Evolutionary conservation across 2,888 invertebrate species (phyloP).

Genomic region (Harmothoe impar): DNA sequence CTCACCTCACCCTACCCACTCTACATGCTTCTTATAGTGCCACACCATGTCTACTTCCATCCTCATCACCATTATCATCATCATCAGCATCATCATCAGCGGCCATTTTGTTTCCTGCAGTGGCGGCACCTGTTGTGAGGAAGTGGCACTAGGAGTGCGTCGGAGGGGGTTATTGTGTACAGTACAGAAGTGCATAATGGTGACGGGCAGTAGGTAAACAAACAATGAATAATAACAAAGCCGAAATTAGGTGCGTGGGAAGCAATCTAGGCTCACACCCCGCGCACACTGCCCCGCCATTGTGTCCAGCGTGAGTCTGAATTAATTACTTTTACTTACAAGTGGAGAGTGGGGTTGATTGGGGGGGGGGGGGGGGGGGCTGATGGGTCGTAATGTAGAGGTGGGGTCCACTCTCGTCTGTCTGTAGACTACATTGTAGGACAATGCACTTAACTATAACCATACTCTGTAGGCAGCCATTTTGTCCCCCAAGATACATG

Average conservation of each 20-base stretch:
- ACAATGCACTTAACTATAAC: too few relatives aligned
- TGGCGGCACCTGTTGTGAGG: conserved; percentile 28
- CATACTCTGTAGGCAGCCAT: too few relatives aligned
- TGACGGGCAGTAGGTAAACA: background rate
- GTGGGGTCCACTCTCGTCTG: background rate
- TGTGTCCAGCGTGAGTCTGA: background rate
- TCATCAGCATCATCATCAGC: background rate
- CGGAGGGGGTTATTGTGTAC: too few relatives aligned
- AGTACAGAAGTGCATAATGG: conserved; percentile 8
- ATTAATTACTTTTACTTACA: conserved; percentile 20
- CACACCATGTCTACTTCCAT: too few relatives aligned
- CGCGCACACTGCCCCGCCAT: background rate
- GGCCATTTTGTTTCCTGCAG: background rate
- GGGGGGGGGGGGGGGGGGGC: background rate
- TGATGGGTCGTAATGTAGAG: background rate
- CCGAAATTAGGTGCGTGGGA: background rate
- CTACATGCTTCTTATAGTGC: too few relatives aligned
- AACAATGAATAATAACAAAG: conserved; percentile 23
- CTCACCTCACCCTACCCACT: background rate
- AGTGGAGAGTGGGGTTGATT: background rate
- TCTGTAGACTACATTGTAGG: too few relatives aligned
- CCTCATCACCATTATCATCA: too few relatives aligned
- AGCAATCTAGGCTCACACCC: background rate
- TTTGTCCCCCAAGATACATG: too few relatives aligned
- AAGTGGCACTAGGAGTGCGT: too few relatives aligned